These are phyloP conservation scores for Polydrusus cervinus DNA, from an alignment of 2,888 invertebrate species.

Conservation along the genomic window DNA sequence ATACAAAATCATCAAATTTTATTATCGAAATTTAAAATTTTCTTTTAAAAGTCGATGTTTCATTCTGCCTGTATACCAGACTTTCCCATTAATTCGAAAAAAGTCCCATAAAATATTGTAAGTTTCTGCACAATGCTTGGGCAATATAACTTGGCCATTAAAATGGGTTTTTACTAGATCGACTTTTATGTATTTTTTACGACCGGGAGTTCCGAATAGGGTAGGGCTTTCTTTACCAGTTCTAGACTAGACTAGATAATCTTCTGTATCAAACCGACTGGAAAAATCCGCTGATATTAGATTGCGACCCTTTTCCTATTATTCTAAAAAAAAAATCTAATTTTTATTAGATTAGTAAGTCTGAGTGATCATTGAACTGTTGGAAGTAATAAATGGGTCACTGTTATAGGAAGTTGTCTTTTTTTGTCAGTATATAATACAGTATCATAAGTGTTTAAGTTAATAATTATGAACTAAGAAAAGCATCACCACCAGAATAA, in stretches of 20 bases:
- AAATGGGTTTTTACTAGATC: slow-evolving; percentile 67
- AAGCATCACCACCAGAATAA: too few relatives aligned
- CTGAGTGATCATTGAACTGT: neutral
- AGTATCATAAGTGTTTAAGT: too few relatives aligned
- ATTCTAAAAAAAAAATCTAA: neutral
- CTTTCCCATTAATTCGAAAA: slow-evolving; percentile 49
- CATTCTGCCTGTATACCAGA: slow-evolving; percentile 40
- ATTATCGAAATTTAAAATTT: slow-evolving; percentile 34
- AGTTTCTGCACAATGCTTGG: slow-evolving; percentile 62
- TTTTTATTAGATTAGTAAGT: slow-evolving; percentile 19
- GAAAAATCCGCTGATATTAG: slow-evolving; percentile 39
- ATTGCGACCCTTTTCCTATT: neutral
- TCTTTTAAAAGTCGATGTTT: slow-evolving; percentile 34
- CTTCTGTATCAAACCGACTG: slow-evolving; percentile 44
- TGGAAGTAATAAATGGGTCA: too few relatives aligned
- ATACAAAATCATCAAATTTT: slow-evolving; percentile 32
- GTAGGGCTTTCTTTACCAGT: slow-evolving; percentile 33
- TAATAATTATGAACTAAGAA: too few relatives aligned
- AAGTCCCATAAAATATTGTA: slow-evolving; percentile 60
- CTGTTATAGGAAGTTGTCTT: too few relatives aligned
- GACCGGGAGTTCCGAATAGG: slow-evolving; percentile 56
- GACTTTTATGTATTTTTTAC: slow-evolving; percentile 67
- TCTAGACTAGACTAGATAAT: slow-evolving; percentile 46
- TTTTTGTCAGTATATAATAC: too few relatives aligned
- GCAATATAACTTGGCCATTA: slow-evolving; percentile 66